Conservation (phyloP, 2,113 vertebrate species). For the Bolborhynchus lineola region DNA sequence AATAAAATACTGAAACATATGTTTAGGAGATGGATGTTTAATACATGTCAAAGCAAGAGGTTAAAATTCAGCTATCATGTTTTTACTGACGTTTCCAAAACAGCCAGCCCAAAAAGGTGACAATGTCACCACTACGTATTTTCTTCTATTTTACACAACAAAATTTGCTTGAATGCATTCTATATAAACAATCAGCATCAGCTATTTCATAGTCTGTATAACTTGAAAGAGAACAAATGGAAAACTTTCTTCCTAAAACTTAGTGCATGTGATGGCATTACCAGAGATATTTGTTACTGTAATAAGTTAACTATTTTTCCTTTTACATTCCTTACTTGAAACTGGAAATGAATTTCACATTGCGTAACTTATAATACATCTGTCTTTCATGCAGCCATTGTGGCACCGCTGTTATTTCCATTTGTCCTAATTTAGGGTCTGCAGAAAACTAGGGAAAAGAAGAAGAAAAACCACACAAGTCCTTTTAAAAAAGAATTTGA, state of each 20-base stretch:
- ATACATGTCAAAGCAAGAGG: neutral
- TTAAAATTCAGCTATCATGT: neutral
- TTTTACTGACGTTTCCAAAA: neutral
- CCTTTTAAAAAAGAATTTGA: neutral
- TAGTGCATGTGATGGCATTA: neutral
- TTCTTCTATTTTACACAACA: neutral
- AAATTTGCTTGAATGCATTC: neutral
- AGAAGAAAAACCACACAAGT: neutral
- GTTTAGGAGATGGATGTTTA: neutral
- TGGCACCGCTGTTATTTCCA: constrained; percentile 37
- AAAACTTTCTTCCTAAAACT: neutral
- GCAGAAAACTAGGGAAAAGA: constrained; percentile 29
- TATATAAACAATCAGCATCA: neutral
- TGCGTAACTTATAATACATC: constrained; percentile 32
- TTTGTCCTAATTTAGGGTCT: neutral
- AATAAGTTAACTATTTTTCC: neutral
- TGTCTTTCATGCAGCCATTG: constrained; percentile 70
- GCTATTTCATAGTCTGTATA: neutral
- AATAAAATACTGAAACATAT: neutral
- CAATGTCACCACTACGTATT: neutral
- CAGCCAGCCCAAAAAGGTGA: neutral
- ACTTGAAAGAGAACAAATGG: neutral
- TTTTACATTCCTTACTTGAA: constrained; percentile 64
- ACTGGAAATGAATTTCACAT: constrained; percentile 61
- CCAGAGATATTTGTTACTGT: neutral